Evolutionary conservation across 2,797 vertebrate species (phyloP), one percentile per base, ranked within the genome.

Genomic region (Gambusia yucatana): DNA sequence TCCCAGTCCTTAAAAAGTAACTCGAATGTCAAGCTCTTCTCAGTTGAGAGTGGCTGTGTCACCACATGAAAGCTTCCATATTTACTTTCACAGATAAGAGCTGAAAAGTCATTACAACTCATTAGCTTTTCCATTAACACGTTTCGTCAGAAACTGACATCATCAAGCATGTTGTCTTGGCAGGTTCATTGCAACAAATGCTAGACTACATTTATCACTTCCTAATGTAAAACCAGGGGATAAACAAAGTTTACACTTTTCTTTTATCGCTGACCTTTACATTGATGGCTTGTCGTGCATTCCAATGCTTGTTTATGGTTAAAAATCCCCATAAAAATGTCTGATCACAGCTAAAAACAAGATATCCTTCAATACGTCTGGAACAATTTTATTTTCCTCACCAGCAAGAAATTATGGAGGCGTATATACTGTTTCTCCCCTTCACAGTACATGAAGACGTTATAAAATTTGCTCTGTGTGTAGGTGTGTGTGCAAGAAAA

Each of bases 101-200:
- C 93, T 91, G 94, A 93, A 91, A 92, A 97, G 95, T 96, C 95
- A 97, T 97, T 96, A 95, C 78, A 84, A 82, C 87, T 93, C 95
- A 95, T 96, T 96, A 94, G 91, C 91, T 94, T 95, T 93, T 96
- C 94, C 92, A 94, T 94, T 95, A 96, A 95, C 91, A 89, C 93
- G 84, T 94, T 91, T 88, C 82, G 92, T 92, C 92, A 93, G 82
- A 91, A 83, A 76, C 83, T 87, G 87, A 90, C 87, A 92, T 92
- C 83, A 89, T 91, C 86, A 85, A 89, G 91, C 69, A 88, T 86
- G 78, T 89, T 86, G 79, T 89, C 85, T 90, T 81, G 80, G 83
- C 82, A 78, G 78, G 69, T 79, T 80, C 74, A 59, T 73, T 79
- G 79, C 80, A 76, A 47, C n/a, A 10, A 72, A 77, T 86, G 81